These are phyloP conservation scores for Cossypha niveicapilla DNA, from an alignment of 2,797 vertebrate species.

Conservation along the genomic window DNA sequence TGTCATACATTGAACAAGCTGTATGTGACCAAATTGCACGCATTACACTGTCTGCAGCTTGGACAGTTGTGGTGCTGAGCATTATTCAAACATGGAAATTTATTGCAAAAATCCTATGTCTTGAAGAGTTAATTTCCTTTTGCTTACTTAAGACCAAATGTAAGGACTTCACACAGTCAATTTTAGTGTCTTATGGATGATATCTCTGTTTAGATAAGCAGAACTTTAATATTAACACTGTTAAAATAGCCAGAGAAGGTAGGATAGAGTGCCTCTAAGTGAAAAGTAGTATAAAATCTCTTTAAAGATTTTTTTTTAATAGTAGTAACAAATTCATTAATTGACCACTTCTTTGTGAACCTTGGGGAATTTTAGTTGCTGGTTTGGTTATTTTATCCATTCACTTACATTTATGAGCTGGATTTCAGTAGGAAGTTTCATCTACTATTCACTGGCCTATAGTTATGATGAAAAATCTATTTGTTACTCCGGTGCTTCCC, in stretches of 20 bases:
- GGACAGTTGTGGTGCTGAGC: accelerated
- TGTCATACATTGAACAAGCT: neutral
- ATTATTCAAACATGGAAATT: neutral
- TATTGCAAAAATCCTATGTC: neutral
- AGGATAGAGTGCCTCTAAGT: neutral
- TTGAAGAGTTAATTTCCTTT: neutral
- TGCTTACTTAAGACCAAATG: neutral
- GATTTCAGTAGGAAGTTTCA: neutral
- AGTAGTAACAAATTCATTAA: neutral
- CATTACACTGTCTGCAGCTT: neutral
- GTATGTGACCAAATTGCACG: accelerated
- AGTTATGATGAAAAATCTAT: neutral
- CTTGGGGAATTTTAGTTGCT: neutral
- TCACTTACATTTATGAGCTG: neutral
- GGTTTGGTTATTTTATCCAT: neutral
- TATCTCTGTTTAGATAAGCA: neutral
- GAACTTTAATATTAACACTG: neutral
- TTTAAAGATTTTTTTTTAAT: neutral
- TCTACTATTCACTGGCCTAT: neutral
- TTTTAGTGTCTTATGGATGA: neutral
- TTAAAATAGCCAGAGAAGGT: neutral
- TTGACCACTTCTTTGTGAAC: neutral
- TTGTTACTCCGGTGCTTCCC: neutral
- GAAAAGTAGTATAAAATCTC: neutral
- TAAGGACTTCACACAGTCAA: neutral